Percentiles rank a stretch among this genome's conserved stretches.
Evolutionary conservation across 2,797 vertebrate species (phyloP).

Genomic region (Ctenopoma kingsleyae): DNA sequence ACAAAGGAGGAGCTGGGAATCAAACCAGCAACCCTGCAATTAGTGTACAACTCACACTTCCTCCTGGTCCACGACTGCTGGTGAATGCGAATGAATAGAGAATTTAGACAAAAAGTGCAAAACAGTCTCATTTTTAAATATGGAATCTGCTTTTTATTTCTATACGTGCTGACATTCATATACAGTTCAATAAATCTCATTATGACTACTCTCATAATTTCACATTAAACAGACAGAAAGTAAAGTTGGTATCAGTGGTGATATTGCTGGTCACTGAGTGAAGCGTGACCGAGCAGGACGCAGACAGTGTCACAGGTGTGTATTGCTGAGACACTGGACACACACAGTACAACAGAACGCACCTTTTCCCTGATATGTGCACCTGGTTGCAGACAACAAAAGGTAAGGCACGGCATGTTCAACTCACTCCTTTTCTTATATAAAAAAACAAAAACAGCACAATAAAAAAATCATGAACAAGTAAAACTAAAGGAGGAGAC

Average conservation of each 20-base stretch:
- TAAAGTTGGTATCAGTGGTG: constrained; percentile 20
- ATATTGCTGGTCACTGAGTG: constrained; percentile 36
- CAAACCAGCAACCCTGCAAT: not conserved
- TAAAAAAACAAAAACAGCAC: constrained; percentile 21
- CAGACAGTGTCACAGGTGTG: constrained; percentile 38
- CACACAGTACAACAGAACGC: constrained; percentile 47
- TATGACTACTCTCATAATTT: constrained; percentile 23
- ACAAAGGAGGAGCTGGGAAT: not conserved
- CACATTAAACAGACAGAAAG: constrained; percentile 35
- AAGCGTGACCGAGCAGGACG: constrained; percentile 34
- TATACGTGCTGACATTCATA: constrained; percentile 58
- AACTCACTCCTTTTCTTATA: constrained; percentile 51
- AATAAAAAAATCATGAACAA: constrained; percentile 20
- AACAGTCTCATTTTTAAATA: constrained; percentile 16
- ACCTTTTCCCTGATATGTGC: constrained; percentile 74
- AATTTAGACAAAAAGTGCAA: constrained; percentile 4
- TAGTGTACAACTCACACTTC: not conserved
- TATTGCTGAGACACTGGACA: constrained; percentile 47
- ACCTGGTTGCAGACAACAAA: constrained; percentile 63
- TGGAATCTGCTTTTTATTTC: constrained; percentile 60
- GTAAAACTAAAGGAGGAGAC: constrained; percentile 56
- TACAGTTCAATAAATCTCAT: constrained; percentile 25
- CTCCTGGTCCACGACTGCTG: not conserved
- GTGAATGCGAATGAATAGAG: not conserved
- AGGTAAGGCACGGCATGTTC: constrained; percentile 82